These are phyloP conservation scores for Meles meles DNA, from an alignment of 2,113 vertebrate species.

Conservation along the genomic window DNA sequence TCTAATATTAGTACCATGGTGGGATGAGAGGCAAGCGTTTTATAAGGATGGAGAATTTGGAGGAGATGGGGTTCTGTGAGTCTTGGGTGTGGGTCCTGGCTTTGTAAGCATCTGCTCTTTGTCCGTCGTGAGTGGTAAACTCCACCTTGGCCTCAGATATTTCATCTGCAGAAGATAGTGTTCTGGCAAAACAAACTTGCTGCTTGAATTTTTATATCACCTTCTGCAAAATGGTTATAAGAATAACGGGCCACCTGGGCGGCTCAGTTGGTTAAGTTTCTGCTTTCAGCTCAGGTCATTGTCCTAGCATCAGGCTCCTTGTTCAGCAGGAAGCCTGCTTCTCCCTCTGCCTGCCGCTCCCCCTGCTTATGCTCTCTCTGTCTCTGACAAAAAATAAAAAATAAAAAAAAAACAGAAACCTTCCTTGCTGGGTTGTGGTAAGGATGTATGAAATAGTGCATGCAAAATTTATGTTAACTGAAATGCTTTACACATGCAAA, in stretches of 20 bases:
- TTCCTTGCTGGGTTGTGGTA: neutral
- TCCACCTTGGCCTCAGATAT: neutral
- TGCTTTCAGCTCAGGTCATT: neutral
- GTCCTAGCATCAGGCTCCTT: neutral
- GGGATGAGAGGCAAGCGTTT: neutral
- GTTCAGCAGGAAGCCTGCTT: neutral
- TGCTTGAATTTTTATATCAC: neutral
- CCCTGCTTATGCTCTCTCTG: neutral
- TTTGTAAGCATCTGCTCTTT: neutral
- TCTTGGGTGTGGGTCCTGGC: neutral
- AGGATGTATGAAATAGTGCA: neutral
- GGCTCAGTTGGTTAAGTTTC: neutral
- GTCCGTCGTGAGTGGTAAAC: neutral
- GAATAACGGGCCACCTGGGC: neutral
- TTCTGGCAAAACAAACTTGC: neutral
- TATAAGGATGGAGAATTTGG: neutral
- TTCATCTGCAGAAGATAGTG: neutral
- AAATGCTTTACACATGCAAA: neutral
- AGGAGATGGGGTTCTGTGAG: neutral
- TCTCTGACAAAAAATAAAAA: too few species aligned
- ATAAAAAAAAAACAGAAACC: neutral
- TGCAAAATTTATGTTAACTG: neutral
- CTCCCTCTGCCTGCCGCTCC: neutral
- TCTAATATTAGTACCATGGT: neutral
- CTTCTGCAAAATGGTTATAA: neutral